phyloP scores from a whole-genome alignment of 2,797 vertebrate genomes.

The Pristis pectinata region DNA sequence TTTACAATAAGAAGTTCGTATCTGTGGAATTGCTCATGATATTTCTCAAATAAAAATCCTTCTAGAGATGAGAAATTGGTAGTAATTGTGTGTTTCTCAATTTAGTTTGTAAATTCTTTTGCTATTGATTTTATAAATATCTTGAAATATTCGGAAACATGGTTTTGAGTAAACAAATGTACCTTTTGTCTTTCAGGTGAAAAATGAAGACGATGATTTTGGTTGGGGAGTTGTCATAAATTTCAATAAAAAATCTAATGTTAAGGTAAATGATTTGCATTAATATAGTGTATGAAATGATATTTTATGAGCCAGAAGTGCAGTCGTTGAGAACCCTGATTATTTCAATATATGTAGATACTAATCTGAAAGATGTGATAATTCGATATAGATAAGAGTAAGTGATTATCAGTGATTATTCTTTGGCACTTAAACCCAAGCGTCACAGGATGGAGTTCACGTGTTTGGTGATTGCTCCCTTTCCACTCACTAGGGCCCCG shows the following conservation, averaged over 20 bases:
- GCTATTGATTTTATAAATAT: background rate
- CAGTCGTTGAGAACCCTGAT: background rate
- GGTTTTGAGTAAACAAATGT: background rate
- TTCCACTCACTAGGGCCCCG: too few relatives aligned
- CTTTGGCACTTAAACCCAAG: background rate
- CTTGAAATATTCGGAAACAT: background rate
- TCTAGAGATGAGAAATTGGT: background rate
- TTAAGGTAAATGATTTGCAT: slow-evolving; percentile 68
- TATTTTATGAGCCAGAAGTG: background rate
- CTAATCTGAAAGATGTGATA: background rate
- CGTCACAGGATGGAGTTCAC: background rate
- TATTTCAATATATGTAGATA: background rate
- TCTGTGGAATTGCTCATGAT: background rate
- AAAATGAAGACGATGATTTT: slow-evolving; percentile 83
- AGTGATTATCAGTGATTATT: background rate
- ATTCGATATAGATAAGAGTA: background rate
- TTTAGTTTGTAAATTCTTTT: background rate
- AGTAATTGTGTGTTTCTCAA: background rate
- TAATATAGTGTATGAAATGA: background rate
- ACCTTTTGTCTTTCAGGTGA: slow-evolving; percentile 66
- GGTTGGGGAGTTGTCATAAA: slow-evolving; percentile 95
- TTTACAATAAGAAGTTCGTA: background rate
- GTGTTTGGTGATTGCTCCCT: background rate
- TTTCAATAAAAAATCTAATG: slow-evolving; percentile 89
- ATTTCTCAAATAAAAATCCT: background rate